phyloP scores from a whole-genome alignment of 2,113 vertebrate genomes.

The Amphilophus citrinellus region DNA sequence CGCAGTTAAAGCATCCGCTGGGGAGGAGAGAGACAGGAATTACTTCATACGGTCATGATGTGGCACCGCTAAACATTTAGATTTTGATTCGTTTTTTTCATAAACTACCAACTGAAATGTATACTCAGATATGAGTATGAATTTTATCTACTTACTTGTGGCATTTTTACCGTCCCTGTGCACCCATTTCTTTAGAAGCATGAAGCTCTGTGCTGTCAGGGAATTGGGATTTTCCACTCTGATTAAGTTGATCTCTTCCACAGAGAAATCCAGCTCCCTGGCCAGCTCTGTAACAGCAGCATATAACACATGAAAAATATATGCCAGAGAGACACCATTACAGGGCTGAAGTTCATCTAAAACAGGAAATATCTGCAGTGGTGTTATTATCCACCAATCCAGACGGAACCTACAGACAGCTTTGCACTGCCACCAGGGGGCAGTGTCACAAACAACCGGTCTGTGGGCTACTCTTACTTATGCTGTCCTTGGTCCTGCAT shows the following conservation, averaged over 20 bases:
- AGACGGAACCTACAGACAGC: too few species aligned
- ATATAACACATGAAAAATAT: not conserved
- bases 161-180: slow-evolving; percentile 97
- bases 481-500: too few species aligned
- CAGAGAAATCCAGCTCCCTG: slow-evolving; percentile 98
- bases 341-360: not conserved
- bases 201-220: slow-evolving; percentile 98
- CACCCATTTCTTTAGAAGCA: slow-evolving; percentile 99
- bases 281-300: slow-evolving; percentile 89
- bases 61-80: not conserved
- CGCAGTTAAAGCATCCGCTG: slow-evolving; percentile 97
- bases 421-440: too few species aligned
- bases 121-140: not conserved
- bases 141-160: slow-evolving; percentile 89
- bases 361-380: too few species aligned
- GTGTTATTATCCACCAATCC: too few species aligned
- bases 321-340: rapidly evolving
- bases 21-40: slow-evolving; percentile 63
- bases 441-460: not conserved
- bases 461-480: not conserved
- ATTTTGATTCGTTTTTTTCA: rapidly evolving
- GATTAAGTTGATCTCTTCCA: slow-evolving; percentile 99
- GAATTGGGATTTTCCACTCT: slow-evolving; percentile 99
- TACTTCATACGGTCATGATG: not conserved
- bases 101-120: not conserved